Evolutionary conservation across 2,113 vertebrate genomes (phyloP).

Genomic region (Gracilinanus agilis): DNA sequence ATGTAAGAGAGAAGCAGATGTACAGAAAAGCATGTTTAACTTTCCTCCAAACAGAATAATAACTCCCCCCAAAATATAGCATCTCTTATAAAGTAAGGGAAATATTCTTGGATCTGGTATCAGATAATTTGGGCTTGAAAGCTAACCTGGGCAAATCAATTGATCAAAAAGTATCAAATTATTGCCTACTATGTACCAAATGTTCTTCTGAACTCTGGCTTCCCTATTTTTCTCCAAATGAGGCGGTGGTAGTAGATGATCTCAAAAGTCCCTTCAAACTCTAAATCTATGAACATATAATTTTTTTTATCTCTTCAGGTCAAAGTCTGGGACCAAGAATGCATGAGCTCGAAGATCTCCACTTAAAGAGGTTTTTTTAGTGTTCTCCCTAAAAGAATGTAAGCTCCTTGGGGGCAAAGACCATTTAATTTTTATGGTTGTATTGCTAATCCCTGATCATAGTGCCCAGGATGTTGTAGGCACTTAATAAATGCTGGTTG

Average conservation of each 20-base stretch:
- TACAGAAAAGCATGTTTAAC: not conserved
- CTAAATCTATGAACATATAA: not conserved
- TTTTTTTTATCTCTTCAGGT: not conserved
- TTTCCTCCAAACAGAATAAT: not conserved
- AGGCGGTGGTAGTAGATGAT: not conserved
- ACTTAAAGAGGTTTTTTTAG: not conserved
- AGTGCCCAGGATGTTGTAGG: not conserved
- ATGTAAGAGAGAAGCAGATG: not conserved
- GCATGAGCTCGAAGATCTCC: not conserved
- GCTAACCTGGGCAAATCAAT: not conserved
- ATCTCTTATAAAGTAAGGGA: not conserved
- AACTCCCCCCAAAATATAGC: not conserved
- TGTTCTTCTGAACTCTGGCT: not conserved
- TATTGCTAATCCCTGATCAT: not conserved
- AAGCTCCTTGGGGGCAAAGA: not conserved
- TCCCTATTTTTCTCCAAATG: not conserved
- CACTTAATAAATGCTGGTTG: not conserved
- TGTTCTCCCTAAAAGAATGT: not conserved
- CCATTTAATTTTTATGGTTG: not conserved
- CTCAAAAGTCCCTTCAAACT: not conserved
- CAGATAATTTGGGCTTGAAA: not conserved
- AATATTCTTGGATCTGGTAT: not conserved
- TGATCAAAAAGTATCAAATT: not conserved
- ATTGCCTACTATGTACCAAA: not conserved
- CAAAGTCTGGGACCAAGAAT: not conserved